A percentile compares a stretch with the other conserved stretches of the same genome.
These are phyloP conservation scores for Caenorhabditis briggsae DNA, from an alignment of 1,140 invertebrate genomes.

Conservation along the genomic window DNA sequence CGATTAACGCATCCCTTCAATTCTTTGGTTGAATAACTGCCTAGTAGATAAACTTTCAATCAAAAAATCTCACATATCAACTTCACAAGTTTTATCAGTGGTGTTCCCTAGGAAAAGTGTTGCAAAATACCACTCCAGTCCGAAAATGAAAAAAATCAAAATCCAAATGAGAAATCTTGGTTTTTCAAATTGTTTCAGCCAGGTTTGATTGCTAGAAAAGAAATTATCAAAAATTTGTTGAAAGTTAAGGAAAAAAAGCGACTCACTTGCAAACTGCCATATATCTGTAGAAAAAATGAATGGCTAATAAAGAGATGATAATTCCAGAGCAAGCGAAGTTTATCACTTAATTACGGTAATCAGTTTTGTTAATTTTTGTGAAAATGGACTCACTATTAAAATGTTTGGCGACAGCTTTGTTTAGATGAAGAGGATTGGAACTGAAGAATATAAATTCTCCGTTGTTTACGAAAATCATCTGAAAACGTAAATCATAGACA, in stretches of 20 bases:
- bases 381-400: background rate
- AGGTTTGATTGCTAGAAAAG: slow-evolving; percentile 40
- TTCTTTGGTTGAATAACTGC: too few relatives aligned
- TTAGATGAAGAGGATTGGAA: background rate
- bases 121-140: slow-evolving; percentile 18
- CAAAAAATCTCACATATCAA: background rate
- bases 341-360: slow-evolving; percentile 1
- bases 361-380: too few relatives aligned
- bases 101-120: background rate
- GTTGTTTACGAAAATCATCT: slow-evolving; percentile 22
- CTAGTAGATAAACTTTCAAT: too few relatives aligned
- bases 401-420: background rate
- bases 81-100: background rate
- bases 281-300: slow-evolving; percentile 44
- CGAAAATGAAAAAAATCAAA: slow-evolving; percentile 10
- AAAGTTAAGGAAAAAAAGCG: background rate
- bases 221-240: background rate
- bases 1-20: background rate
- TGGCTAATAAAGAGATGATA: slow-evolving; percentile 21
- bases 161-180: slow-evolving; percentile 44
- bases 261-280: slow-evolving; percentile 45
- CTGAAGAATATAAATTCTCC: slow-evolving; percentile 35
- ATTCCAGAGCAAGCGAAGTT: slow-evolving; percentile 47
- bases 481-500: background rate
- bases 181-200: slow-evolving; percentile 18